phyloP scores from a whole-genome alignment of 2,888 invertebrate species.

The Lycia hirtaria region DNA sequence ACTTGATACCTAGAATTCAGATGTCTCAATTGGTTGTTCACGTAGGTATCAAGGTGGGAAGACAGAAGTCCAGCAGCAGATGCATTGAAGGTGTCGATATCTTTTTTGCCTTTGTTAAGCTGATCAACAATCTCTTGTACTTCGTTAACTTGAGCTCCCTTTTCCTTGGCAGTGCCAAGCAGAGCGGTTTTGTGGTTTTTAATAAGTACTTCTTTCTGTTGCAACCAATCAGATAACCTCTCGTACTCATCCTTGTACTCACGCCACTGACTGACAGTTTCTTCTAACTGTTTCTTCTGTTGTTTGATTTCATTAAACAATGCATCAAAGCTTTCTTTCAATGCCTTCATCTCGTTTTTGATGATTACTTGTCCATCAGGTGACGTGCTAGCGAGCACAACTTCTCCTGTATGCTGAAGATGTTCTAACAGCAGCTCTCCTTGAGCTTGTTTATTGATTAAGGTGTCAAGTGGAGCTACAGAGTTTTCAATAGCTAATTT shows the following conservation, averaged over 20 bases:
- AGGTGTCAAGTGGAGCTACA: conserved; percentile 93
- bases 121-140: conserved; percentile 91
- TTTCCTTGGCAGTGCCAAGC: conserved; percentile 91
- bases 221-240: conserved; percentile 95
- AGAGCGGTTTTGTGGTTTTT: conserved; percentile 95
- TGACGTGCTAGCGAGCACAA: conserved; percentile 93
- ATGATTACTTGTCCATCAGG: conserved; percentile 92
- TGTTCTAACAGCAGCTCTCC: conserved; percentile 95
- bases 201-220: conserved; percentile 95
- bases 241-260: conserved; percentile 97
- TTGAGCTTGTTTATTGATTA: conserved; percentile 95
- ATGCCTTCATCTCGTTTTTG: conserved; percentile 93
- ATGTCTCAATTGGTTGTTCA: conserved; percentile 94
- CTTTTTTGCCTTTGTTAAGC: conserved; percentile 91
- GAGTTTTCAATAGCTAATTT: conserved; percentile 95
- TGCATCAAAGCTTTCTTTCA: conserved; percentile 93
- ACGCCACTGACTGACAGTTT: conserved; percentile 93
- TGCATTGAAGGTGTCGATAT: conserved; percentile 93
- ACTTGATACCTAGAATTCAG: conserved; percentile 96
- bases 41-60: conserved; percentile 94
- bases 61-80: conserved; percentile 90
- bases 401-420: conserved; percentile 94
- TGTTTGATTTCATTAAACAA: conserved; percentile 94
- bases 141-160: conserved; percentile 93
- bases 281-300: conserved; percentile 93